Evolutionary conservation across 1,140 invertebrate genomes (phyloP), one percentile per base, ranked within the genome.

Genomic region (Drosophila insularis): DNA sequence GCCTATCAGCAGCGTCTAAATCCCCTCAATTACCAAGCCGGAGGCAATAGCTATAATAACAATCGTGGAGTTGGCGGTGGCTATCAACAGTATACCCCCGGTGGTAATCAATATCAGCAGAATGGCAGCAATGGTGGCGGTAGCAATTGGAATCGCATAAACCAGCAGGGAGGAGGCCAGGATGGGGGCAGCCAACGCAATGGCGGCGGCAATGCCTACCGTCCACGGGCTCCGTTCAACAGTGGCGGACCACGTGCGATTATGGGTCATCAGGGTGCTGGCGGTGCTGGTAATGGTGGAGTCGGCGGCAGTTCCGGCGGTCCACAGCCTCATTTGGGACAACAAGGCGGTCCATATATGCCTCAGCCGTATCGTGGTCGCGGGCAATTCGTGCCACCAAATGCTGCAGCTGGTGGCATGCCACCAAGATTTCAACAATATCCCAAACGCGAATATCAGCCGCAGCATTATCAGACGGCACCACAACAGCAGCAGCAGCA

Each of bases 391-490:
- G 75, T 89, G 66, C 90, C 84, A 27, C 81, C 74, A 2, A 89
- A 85, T 86, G 71, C 81, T 4, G 79, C 74, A n/a, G 71, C 81
- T 21, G 79, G 71, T 10, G 90, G 85, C 21, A 82, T 90, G 71
- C 89, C 85, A 31, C 90, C 85, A 23, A 82, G 90, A n/a, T 91
- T 91, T 63, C 90, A 91, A 46, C 90, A 91, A 63, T 80, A 85
- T 61, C 90, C 85, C 21, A 91, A 91, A 35, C 86, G 90, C 10
- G 90, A 91, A 10, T 90, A 91, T 58, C 89, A 89, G 53, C 89
- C 80, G 21, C 86, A 81, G 19, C 72, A 78, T 10, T 77, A 82
- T 17, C 71, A 81, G n/a, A 74, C 90, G 23, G 76, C 81, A 23
- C 80, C 71, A 19, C 74, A 66, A 19, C 68, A 59, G 8, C 69